Percentiles rank a stretch among this genome's conserved stretches.
These are phyloP conservation scores for Brachionus plicatilis DNA, from an alignment of 1,140 invertebrate genomes.

Conservation along the genomic window DNA sequence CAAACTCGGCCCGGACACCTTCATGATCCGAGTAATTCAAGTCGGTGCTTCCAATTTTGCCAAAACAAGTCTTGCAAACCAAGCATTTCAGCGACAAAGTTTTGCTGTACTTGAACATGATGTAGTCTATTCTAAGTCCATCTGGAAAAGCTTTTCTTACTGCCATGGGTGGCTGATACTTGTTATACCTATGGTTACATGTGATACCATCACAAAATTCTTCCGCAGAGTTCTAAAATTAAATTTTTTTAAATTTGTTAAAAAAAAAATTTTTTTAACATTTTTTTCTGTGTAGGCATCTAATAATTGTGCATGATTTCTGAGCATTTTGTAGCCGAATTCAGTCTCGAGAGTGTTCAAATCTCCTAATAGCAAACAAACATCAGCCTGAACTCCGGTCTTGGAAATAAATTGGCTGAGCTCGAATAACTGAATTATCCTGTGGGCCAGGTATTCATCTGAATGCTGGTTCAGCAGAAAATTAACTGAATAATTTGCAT, in stretches of 20 bases:
- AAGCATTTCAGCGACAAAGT: not conserved
- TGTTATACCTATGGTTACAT: not conserved
- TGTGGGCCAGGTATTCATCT: constrained; percentile 18
- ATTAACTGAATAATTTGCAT: constrained; percentile 31
- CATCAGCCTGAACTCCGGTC: not conserved
- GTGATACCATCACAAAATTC: not conserved
- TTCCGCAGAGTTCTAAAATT: not conserved
- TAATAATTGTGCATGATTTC: constrained; percentile 14
- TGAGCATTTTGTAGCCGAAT: constrained; percentile 28
- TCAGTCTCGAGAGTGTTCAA: constrained; percentile 24
- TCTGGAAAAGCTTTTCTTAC: constrained; percentile 26
- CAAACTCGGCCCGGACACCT: constrained; percentile 15
- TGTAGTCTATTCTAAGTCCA: constrained; percentile 31
- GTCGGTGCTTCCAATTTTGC: constrained; percentile 10
- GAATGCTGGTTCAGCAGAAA: not conserved
- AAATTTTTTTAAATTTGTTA: not conserved
- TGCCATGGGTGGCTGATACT: not conserved
- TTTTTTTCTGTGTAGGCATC: not conserved
- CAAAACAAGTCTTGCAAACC: not conserved
- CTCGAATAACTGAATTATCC: constrained; percentile 24
- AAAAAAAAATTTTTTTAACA: not conserved
- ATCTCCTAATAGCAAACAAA: constrained; percentile 25
- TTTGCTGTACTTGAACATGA: not conserved
- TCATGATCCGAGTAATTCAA: constrained; percentile 35
- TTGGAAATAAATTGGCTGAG: constrained; percentile 37